Percentiles rank a stretch among this genome's conserved stretches.
These are phyloP conservation scores for Phorcus lineatus DNA, from an alignment of 2,888 invertebrate species.

Conservation along the genomic window DNA sequence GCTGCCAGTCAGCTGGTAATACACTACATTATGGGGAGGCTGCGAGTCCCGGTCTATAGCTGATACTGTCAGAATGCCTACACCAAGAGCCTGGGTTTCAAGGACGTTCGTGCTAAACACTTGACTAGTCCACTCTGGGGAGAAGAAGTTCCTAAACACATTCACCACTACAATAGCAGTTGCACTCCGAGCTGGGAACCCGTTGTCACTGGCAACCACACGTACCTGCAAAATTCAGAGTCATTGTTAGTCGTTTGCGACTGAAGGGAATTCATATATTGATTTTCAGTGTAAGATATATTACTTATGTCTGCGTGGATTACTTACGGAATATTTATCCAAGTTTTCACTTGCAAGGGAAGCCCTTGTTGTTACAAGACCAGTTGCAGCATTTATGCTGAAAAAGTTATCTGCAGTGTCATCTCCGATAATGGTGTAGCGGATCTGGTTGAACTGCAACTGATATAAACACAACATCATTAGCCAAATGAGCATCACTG, in stretches of 20 bases:
- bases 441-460: constrained; percentile 60
- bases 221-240: constrained; percentile 53
- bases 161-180: constrained; percentile 60
- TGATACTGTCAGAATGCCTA: constrained; percentile 42
- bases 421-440: constrained; percentile 64
- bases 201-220: constrained; percentile 66
- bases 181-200: constrained; percentile 58
- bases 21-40: constrained; percentile 62
- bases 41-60: constrained; percentile 55
- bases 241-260: too few species aligned
- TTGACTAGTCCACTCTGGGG: constrained; percentile 44
- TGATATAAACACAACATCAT: constrained; percentile 30
- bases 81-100: constrained; percentile 48
- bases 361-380: constrained; percentile 41
- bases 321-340: constrained; percentile 51
- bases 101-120: constrained; percentile 41
- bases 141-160: constrained; percentile 61
- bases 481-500: too few species aligned
- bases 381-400: constrained; percentile 47
- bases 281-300: too few species aligned
- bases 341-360: constrained; percentile 42
- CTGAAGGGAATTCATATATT: too few species aligned
- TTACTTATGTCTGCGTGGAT: too few species aligned
- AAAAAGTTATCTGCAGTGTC: constrained; percentile 64
- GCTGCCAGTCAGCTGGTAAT: constrained; percentile 51